These are phyloP conservation scores for Exephanes ischioxanthus DNA, from an alignment of 2,888 invertebrate genomes.

Conservation along the genomic window DNA sequence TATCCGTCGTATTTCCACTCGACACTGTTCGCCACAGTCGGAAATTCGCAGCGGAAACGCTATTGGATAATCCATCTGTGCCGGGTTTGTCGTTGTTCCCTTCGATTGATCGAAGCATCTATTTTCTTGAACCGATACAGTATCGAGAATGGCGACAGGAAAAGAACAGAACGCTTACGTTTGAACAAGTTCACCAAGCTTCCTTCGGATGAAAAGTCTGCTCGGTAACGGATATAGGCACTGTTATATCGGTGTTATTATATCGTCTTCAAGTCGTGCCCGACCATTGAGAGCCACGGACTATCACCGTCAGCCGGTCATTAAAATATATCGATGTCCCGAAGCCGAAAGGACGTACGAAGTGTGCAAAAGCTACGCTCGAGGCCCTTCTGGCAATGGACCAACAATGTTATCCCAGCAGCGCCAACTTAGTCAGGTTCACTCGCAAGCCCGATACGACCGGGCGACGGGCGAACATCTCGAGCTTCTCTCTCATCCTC, in stretches of 20 bases:
- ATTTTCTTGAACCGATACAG: constrained; percentile 23
- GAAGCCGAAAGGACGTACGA: not conserved
- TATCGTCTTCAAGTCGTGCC: constrained; percentile 28
- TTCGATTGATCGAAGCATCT: constrained; percentile 43
- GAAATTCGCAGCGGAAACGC: constrained; percentile 18
- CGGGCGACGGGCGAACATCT: not conserved
- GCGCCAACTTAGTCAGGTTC: constrained; percentile 31
- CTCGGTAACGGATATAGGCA: not conserved
- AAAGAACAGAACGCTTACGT: constrained; percentile 12
- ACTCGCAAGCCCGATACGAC: not conserved
- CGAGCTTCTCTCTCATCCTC: not conserved
- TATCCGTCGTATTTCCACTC: constrained; percentile 51
- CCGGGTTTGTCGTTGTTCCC: constrained; percentile 26
- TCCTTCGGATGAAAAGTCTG: not conserved
- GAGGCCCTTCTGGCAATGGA: not conserved
- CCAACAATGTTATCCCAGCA: constrained; percentile 20
- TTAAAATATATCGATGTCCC: constrained; percentile 42
- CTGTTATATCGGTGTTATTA: constrained; percentile 24
- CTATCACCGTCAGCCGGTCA: not conserved
- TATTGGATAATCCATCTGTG: constrained; percentile 54
- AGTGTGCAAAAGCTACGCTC: not conserved
- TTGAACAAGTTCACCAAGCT: not conserved
- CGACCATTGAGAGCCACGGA: constrained; percentile 9
- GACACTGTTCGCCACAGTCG: constrained; percentile 36
- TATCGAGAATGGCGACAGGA: constrained; percentile 29